phyloP scores from a whole-genome alignment of 2,113 vertebrate species.

The Felis chaus region DNA sequence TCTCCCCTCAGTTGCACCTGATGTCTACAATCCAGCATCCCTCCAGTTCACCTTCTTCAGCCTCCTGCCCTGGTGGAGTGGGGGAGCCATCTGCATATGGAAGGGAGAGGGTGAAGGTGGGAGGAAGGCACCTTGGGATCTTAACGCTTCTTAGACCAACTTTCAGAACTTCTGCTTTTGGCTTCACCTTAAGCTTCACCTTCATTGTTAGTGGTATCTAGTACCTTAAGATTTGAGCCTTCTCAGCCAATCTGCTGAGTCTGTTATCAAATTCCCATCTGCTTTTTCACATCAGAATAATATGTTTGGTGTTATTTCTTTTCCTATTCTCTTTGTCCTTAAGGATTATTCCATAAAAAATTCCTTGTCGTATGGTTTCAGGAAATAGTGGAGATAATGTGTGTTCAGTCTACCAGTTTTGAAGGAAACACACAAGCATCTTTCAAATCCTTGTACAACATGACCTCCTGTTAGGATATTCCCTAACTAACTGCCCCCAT shows the following conservation, averaged over 20 bases:
- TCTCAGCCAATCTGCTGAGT: not conserved
- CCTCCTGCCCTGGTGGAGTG: not conserved
- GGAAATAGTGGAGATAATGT: not conserved
- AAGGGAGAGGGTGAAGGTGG: not conserved
- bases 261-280: not conserved
- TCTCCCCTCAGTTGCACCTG: not conserved
- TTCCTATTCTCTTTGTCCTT: not conserved
- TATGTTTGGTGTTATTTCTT: not conserved
- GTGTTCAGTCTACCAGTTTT: not conserved
- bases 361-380: not conserved
- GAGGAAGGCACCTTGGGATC: not conserved
- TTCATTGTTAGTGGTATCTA: not conserved
- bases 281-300: constrained; percentile 1
- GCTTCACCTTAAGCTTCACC: not conserved
- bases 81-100: accelerated
- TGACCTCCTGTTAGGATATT: not conserved
- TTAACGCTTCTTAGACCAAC: not conserved
- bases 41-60: not conserved
- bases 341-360: not conserved
- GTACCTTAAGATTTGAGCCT: not conserved
- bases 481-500: not conserved
- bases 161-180: not conserved
- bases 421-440: not conserved
- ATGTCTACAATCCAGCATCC: not conserved
- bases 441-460: not conserved